Evolutionary conservation across 1,140 invertebrate genomes (phyloP), one percentile per base, ranked within the genome.

Genomic region (Papilio polytes): DNA sequence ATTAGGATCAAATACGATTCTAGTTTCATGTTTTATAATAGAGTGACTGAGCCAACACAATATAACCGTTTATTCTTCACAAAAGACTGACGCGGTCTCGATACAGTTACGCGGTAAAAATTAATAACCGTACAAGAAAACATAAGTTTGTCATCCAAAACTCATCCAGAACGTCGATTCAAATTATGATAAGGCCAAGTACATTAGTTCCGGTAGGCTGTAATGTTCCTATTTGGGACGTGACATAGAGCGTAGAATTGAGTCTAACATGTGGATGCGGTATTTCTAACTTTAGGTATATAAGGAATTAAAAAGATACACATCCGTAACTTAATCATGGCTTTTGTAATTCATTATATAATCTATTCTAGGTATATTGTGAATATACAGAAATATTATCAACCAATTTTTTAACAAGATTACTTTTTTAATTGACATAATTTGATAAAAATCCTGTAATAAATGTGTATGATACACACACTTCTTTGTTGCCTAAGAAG

Each of bases 101-200:
- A 85, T 91, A 90, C 82, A 85, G 85, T 85, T 87, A 88, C 81
- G 80, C 82, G 81, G 81, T 84, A 87, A 83, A 87, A 93, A 94
- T 92, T 94, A 94, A 93, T 94, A 92, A 93, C 91, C 92, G 92
- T 94, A 89, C 81, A 90, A 88, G 86, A 92, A 93, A 93, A 94
- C 91, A 91, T 85, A 87, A 89, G 90, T 92, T 93, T 93, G 92
- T 93, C 92, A 92, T 93, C 90, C 89, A 89, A 92, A 92, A 91
- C 88, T 92, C 91, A 93, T 92, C 86, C 87, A 86, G 84, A 90
- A 92, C 83, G 91, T 91, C 90, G 93, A 94, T 94, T 90, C 89
- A 88, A 93, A 93, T 94, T 94, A 94, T 91, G 93, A 94, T 94
- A 94, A 94, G 90, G 83, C 78, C 66, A 80, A 84, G 79, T 82